phyloP scores from a whole-genome alignment of 2,797 vertebrate species.

The Nannoperca australis region DNA sequence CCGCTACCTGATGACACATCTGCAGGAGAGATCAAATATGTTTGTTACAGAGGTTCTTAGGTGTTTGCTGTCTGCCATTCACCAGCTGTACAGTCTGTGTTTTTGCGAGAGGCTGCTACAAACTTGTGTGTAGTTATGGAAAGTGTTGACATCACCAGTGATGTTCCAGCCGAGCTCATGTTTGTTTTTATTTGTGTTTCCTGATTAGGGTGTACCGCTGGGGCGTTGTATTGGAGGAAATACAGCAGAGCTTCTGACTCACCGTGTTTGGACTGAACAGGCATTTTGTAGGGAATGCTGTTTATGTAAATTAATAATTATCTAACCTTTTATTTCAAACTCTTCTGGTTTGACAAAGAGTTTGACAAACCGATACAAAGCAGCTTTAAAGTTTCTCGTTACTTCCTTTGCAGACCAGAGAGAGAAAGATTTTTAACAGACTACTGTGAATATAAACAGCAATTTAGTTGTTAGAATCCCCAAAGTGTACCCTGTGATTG shows the following conservation, averaged over 20 bases:
- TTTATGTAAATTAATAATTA: slow-evolving; percentile 1
- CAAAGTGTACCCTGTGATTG: background rate
- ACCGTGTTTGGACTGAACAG: slow-evolving; percentile 4
- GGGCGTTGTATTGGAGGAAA: background rate
- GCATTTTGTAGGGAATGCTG: background rate
- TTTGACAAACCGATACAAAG: background rate
- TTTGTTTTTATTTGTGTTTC: slow-evolving; percentile 38
- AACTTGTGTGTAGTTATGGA: background rate
- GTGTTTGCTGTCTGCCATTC: background rate
- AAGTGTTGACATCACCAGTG: slow-evolving; percentile 27
- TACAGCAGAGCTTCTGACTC: slow-evolving; percentile 22
- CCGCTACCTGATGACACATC: background rate
- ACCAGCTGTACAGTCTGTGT: slow-evolving; percentile 5
- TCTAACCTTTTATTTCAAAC: background rate
- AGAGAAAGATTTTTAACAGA: background rate
- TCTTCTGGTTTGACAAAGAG: background rate
- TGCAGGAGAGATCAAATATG: background rate
- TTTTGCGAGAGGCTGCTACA: background rate
- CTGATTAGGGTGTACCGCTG: slow-evolving; percentile 24
- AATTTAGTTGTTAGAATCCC: background rate
- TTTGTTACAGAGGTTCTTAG: background rate
- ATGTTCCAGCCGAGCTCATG: slow-evolving; percentile 19
- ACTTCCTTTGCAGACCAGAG: background rate
- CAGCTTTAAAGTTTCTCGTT: background rate
- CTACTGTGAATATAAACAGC: background rate